A percentile compares a stretch with the other conserved stretches of the same genome.
These are phyloP conservation scores for Hetaerina titia DNA, from an alignment of 2,888 invertebrate species.

Conservation along the genomic window DNA sequence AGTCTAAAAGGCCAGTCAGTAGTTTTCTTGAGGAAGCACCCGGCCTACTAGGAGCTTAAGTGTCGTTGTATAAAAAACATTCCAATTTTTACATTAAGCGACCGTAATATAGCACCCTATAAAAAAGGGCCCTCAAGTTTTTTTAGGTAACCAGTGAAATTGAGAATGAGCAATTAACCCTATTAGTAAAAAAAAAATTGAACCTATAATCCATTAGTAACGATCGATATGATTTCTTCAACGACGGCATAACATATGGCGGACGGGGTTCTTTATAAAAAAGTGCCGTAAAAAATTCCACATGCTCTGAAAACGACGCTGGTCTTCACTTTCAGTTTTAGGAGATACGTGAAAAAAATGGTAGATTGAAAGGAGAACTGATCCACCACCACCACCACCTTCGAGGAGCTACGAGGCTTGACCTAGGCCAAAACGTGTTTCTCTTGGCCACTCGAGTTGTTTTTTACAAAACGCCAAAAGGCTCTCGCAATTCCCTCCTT, in stretches of 20 bases:
- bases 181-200: neutral
- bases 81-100: neutral
- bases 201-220: neutral
- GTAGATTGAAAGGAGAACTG: neutral
- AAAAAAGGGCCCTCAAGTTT: neutral
- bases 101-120: neutral
- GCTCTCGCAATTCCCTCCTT: neutral
- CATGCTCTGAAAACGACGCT: neutral
- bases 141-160: neutral
- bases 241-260: neutral
- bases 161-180: neutral
- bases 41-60: neutral
- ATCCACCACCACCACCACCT: neutral
- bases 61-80: neutral
- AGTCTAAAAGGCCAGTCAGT: neutral
- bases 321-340: slow-evolving; percentile 6
- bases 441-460: slow-evolving; percentile 8
- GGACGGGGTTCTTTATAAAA: neutral
- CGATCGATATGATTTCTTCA: neutral
- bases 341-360: neutral
- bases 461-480: neutral
- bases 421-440: neutral
- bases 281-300: neutral
- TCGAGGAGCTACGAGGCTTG: neutral
- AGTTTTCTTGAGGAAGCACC: neutral